Evolutionary conservation across 30 jellyfish, hydroid and myxozoan species (phyloP), one percentile per base, ranked within the genome.

Genomic region (Chrysaora quinquecirrha): DNA sequence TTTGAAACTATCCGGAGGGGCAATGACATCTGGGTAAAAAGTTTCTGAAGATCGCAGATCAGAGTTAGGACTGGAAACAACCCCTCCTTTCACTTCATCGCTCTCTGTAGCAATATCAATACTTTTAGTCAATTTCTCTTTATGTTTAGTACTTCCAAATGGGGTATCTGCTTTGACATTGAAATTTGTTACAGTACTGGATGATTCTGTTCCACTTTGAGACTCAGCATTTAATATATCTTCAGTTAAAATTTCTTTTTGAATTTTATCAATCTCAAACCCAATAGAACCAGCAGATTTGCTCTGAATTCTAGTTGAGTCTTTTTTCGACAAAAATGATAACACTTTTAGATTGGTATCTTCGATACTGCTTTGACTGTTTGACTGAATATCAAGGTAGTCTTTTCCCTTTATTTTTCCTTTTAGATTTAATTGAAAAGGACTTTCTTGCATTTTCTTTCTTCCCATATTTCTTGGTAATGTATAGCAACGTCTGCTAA

Each of bases 1-100:
- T 61, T 75, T 74, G 73, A 89, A 89, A 70, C 72, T 89, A 30
- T 89, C 97, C 48, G 97, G 97, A 22, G 97, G 97, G 9, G 86
- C 97, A 29, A 89, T 71, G 18, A 80, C 74, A 25, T 71, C 87
- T 1, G 85, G 88, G 25, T 52, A 56, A 73, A 30, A 78, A 21
- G 80, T 75, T 31, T 79, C 62, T 9, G 81, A 20, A 3, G 58
- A 21, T 30, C 50, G 38, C n/a, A 24, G 18, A 24, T 31, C 35
- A 23, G 67, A 24, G 19, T 34, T 72, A 4, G 61, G 27, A 28
- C 30, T 83, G 25, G 48, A 6, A 43, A 48, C 24, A 22, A 25
- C 88, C 25, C 9, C 68, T 10, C 7, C 68, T 19, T 52, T 25
- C 12, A 16, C 29, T 25, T 2, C 29, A 52, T 52, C 68, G 21